Percentiles rank a stretch among this genome's conserved stretches.
Evolutionary conservation across 1,140 invertebrate genomes (phyloP).

Genomic region (Dreissena rostriformis): DNA sequence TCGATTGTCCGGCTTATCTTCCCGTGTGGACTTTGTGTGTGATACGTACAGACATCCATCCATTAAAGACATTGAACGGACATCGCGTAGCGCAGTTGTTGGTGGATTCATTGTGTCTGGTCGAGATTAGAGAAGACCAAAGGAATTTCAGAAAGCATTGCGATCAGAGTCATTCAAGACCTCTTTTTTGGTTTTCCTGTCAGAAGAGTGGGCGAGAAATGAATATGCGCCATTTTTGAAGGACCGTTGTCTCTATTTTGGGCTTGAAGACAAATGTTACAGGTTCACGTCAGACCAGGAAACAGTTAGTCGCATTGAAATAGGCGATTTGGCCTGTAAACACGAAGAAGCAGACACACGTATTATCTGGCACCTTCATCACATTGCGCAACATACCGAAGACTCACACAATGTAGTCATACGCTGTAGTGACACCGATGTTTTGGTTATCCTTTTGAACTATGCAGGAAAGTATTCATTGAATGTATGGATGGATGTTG

Average conservation of each 20-base stretch:
- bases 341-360: slow-evolving; percentile 48
- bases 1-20: neutral
- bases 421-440: slow-evolving; percentile 20
- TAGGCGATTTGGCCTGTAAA: slow-evolving; percentile 5
- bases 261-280: slow-evolving; percentile 4
- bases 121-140: slow-evolving; percentile 7
- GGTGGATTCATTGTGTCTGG: neutral
- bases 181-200: slow-evolving; percentile 24
- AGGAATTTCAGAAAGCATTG: slow-evolving; percentile 20
- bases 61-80: slow-evolving; percentile 37
- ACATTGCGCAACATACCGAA: neutral
- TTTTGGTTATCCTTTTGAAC: slow-evolving; percentile 10
- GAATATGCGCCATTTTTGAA: neutral
- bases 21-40: slow-evolving; percentile 10
- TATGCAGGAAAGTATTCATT: neutral
- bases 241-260: slow-evolving; percentile 21
- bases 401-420: neutral
- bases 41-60: slow-evolving; percentile 30
- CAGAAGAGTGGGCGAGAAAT: slow-evolving; percentile 14
- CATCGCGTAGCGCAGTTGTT: neutral
- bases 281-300: neutral
- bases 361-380: slow-evolving; percentile 8
- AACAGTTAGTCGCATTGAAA: neutral
- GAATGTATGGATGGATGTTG: slow-evolving; percentile 49
- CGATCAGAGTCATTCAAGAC: slow-evolving; percentile 36